Evolutionary conservation across 2,797 vertebrate species (phyloP), one percentile per base, ranked within the genome.

Genomic region (Avahi laniger): DNA sequence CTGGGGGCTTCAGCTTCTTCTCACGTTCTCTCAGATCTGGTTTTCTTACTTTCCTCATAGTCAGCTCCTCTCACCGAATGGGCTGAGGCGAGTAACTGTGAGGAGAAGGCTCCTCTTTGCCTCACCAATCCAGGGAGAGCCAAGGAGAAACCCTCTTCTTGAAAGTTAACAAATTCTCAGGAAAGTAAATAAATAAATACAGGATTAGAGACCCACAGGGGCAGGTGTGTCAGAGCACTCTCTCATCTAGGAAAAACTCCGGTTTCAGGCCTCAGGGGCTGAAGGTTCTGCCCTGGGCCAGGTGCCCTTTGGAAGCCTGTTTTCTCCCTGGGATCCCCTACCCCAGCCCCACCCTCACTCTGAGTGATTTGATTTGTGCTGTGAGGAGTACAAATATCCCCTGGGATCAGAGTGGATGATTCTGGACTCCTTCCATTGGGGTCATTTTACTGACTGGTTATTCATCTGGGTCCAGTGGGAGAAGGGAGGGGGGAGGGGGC

Each of bases 391-490:
- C 89, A 92, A 67, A 85, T 65, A 33, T 61, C 54, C 93, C 65
- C 65, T 63, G 48, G 61, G 91, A 95, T 94, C 83, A 70, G 65
- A 86, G 86, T 90, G 59, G 76, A 75, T 41, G 24, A 82, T 95
- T 95, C 96, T 96, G 75, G 89, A 93, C 73, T 93, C 89, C 76
- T 88, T 96, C 95, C 80, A 93, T 1, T 65, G 85, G 91, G 91
- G 95, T 96, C 95, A 94, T 97, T 94, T 96, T 96, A 96, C 96
- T 94, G 96, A 90, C 91, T 93, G 76, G 54, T 89, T 96, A 93
- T 97, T 97, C 95, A 95, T 97, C 95, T 93, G 89, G 38, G 87
- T 95, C 70, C 88, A 85, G 50, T 41, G 73, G 81, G 43, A 93
- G 50, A 43, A 65, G 67, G 22, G 67, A 65, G n/a, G 1, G 35